A percentile compares a stretch with the other conserved stretches of the same genome.
phyloP scores from a whole-genome alignment of 2,113 vertebrate genomes.

The Diglossa brunneiventris region DNA sequence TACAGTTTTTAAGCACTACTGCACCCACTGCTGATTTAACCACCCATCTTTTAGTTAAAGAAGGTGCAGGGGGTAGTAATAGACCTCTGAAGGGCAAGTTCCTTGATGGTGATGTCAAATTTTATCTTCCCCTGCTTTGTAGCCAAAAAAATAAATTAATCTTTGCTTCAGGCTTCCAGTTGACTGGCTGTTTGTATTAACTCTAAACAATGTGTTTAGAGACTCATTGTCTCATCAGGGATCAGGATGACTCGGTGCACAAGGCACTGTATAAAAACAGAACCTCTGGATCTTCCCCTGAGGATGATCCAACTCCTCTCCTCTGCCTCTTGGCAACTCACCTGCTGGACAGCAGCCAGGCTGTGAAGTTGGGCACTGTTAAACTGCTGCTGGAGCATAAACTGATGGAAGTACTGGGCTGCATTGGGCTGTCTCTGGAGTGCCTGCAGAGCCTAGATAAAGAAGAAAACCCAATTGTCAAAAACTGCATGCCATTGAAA shows the following conservation, averaged over 20 bases:
- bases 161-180: not conserved
- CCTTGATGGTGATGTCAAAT: not conserved
- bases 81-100: not conserved
- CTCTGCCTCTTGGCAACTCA: constrained; percentile 64
- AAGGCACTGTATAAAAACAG: not conserved
- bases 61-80: not conserved
- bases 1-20: not conserved
- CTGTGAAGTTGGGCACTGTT: constrained; percentile 94
- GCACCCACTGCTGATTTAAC: not conserved
- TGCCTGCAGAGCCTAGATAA: constrained; percentile 88
- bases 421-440: constrained; percentile 96
- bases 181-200: not conserved
- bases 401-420: constrained; percentile 96
- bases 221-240: not conserved
- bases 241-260: not conserved
- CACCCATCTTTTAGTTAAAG: not conserved
- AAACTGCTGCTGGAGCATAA: constrained; percentile 98
- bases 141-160: not conserved
- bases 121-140: not conserved
- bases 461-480: not conserved
- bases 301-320: not conserved
- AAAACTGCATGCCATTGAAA: not conserved
- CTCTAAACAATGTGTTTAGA: not conserved
- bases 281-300: not conserved
- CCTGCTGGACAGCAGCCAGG: constrained; percentile 97